phyloP scores from a whole-genome alignment of 2,797 vertebrate genomes.

The Cephalopachus bancanus region DNA sequence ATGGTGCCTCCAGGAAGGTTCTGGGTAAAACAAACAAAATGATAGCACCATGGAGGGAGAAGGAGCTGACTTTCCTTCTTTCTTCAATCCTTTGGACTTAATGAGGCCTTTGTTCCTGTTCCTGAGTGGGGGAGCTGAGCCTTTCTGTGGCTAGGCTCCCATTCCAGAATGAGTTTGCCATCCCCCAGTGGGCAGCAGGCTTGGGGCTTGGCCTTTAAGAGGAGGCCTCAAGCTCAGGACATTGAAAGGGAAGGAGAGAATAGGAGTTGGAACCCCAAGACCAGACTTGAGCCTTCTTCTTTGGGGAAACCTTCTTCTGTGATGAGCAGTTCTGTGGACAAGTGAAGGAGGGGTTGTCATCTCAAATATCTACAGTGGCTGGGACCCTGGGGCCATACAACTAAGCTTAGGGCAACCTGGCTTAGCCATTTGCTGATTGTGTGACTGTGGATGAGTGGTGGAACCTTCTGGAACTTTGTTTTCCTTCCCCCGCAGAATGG shows the following conservation, averaged over 20 bases:
- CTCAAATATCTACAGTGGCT: fast-evolving
- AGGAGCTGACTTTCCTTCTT: fast-evolving
- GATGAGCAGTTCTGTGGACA: fast-evolving
- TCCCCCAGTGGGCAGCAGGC: background rate
- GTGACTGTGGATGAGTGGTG: background rate
- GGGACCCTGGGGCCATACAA: background rate
- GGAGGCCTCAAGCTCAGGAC: background rate
- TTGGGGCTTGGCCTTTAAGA: background rate
- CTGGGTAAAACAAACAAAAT: background rate
- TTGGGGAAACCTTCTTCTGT: background rate
- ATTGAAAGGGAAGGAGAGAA: fast-evolving
- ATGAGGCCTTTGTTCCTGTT: fast-evolving
- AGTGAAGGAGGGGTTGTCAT: fast-evolving
- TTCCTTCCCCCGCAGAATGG: no score
- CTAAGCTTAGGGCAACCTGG: background rate
- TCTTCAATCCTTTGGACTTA: background rate
- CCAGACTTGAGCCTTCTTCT: background rate
- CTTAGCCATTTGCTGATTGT: background rate
- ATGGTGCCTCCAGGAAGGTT: background rate
- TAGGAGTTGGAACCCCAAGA: background rate
- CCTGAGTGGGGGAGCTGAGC: fast-evolving
- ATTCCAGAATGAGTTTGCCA: no score
- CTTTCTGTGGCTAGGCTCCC: background rate
- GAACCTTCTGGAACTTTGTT: background rate
- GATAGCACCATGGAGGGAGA: fast-evolving